Base-by-base conservation (phyloP, 2,888 invertebrate species). In the Euzetes globulus region DNA sequence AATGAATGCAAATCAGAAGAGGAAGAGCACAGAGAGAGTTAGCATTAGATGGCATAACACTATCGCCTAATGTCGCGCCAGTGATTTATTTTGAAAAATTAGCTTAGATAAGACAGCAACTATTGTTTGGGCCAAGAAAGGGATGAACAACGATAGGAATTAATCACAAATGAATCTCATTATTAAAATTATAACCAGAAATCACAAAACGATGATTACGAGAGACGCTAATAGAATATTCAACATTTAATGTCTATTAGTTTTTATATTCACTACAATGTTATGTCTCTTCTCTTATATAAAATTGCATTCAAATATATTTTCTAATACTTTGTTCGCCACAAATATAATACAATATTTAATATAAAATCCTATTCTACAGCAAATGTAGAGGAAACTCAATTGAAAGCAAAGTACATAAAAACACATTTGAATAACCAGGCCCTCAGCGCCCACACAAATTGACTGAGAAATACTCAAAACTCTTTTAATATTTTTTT, bases 51-150 rank as follows among this genome's bases (percentile, higher is more conserved):
- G n/a, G n/a, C n/a, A n/a, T n/a, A 65, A 37, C 37, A 41, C 65
- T 65, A 65, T 65, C 33, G 37, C 33, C 33, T 65, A 65, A 65
- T 65, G 65, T 65, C 33, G 37, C 17, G 65, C 29, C 65, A 65
- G 65, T 65, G 65, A 65, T 65, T 65, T 65, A 65, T 65, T 65
- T 65, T 65, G 65, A 65, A 65, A 65, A 65, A 65, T 65, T 65
- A 65, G 65, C 19, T 27, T n/a, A 6, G 65, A 65, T 65, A 65
- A 65, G 37, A 65, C 65, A 65, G 15, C 19, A 13, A 5, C 37
- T 65, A 65, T 65, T 65, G 65, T 65, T 65, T 65, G 65, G 65
- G 65, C 37, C n/a, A 37, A 65, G 65, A 65, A 65, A 65, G 29
- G 65, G 65, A 65, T 65, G 65, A 63, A 65, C 65, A 65, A 65